Conservation (phyloP, 1,140 invertebrate species). For the Planococcus citri region DNA sequence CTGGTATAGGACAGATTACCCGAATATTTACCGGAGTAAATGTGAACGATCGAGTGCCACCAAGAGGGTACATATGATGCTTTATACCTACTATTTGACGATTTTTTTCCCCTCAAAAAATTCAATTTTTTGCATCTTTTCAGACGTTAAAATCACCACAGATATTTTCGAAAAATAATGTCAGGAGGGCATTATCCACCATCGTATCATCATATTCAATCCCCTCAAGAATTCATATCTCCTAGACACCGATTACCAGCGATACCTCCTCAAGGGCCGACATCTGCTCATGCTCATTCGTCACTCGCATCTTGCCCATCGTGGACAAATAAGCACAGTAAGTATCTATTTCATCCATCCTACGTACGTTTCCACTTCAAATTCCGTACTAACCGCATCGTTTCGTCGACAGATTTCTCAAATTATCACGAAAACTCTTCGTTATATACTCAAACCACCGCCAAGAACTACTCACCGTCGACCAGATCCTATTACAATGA, state of each 20-base stretch:
- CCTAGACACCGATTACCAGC: conserved; percentile 19
- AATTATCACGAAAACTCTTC: not conserved
- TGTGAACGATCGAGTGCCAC: too few relatives aligned
- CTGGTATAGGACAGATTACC: too few relatives aligned
- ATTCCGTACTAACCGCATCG: not conserved
- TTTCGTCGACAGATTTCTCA: not conserved
- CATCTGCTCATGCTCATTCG: conserved; percentile 22
- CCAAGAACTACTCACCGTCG: not conserved
- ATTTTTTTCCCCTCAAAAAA: too few relatives aligned
- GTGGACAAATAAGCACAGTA: conserved; percentile 24
- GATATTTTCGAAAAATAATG: conserved; percentile 22
- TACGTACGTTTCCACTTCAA: not conserved
- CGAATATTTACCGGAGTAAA: too few relatives aligned
- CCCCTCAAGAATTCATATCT: conserved; percentile 20
- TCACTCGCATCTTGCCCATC: conserved; percentile 14
- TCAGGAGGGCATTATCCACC: conserved; percentile 24
- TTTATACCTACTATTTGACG: too few relatives aligned
- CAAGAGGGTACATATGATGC: too few relatives aligned
- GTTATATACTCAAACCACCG: not conserved
- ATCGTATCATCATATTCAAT: conserved; percentile 21
- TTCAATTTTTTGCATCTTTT: too few relatives aligned
- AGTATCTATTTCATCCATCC: conserved; percentile 9
- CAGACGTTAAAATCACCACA: not conserved
- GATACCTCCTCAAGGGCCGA: not conserved
- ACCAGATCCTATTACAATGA: not conserved